These are phyloP conservation scores for Nemapogon koenigi DNA, from an alignment of 2,888 invertebrate genomes.

Conservation along the genomic window DNA sequence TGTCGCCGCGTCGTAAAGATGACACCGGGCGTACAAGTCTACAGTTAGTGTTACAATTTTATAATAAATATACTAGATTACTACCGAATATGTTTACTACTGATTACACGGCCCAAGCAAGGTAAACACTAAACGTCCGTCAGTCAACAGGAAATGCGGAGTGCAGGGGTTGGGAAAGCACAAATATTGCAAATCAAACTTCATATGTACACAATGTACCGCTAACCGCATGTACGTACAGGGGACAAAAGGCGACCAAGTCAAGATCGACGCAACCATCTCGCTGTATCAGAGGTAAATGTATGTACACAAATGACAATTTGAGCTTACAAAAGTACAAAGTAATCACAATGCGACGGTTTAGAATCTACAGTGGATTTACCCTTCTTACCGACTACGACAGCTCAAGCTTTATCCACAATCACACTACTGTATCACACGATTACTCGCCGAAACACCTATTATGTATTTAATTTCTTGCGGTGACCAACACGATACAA, in stretches of 20 bases:
- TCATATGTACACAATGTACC: too few relatives aligned
- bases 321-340: conserved; percentile 64
- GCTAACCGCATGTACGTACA: too few relatives aligned
- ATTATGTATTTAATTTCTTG: conserved; percentile 47
- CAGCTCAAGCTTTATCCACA: conserved; percentile 56
- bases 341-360: conserved; percentile 58
- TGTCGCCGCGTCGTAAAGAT: too few relatives aligned
- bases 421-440: conserved; percentile 56
- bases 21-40: conserved; percentile 30
- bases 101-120: conserved; percentile 50
- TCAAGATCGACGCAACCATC: too few relatives aligned
- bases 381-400: conserved; percentile 56
- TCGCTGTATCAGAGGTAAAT: too few relatives aligned
- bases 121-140: too few relatives aligned
- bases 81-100: conserved; percentile 49
- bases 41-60: conserved; percentile 44
- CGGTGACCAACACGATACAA: conserved; percentile 47
- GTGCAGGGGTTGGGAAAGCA: too few relatives aligned
- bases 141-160: too few relatives aligned
- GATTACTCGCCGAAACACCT: conserved; percentile 53
- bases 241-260: too few relatives aligned
- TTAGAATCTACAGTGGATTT: conserved; percentile 55
- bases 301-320: conserved; percentile 58
- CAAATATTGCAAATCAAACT: too few relatives aligned
- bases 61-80: conserved; percentile 52